These are phyloP conservation scores for Corythornis vintsioides DNA, from an alignment of 2,113 vertebrate genomes.

Conservation along the genomic window DNA sequence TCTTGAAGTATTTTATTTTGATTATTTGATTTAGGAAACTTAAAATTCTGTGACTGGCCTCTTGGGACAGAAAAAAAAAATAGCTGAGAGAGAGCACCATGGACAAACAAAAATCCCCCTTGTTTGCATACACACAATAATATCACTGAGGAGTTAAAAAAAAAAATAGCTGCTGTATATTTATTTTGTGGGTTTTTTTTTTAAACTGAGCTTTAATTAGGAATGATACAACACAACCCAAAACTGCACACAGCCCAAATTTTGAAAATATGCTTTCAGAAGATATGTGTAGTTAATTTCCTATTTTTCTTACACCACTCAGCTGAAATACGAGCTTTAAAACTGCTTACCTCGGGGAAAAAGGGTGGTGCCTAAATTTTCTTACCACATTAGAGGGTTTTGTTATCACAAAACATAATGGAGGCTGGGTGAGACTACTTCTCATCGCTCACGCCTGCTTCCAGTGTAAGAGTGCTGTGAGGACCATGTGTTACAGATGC, in stretches of 20 bases:
- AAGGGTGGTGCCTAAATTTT: conserved; percentile 17
- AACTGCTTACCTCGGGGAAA: not conserved
- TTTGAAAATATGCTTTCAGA: not conserved
- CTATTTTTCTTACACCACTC: not conserved
- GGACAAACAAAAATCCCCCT: not conserved
- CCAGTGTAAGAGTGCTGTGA: not conserved
- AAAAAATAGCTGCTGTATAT: not conserved
- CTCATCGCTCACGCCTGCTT: not conserved
- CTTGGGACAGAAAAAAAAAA: conserved; percentile 4
- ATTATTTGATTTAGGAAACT: not conserved
- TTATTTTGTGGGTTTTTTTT: not conserved
- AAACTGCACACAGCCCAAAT: not conserved
- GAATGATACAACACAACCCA: not conserved
- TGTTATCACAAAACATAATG: not conserved
- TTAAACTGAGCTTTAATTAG: not conserved
- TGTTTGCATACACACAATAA: not conserved
- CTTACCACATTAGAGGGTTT: not conserved
- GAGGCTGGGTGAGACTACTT: not conserved
- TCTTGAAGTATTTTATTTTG: not conserved
- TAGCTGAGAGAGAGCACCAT: not conserved
- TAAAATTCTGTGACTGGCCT: not conserved
- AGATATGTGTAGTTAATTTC: not conserved
- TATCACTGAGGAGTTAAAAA: not conserved
- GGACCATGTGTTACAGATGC: conserved; percentile 14
- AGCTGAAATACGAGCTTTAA: not conserved